These are phyloP conservation scores for Parnassius apollo DNA, from an alignment of 2,888 invertebrate species.

Conservation along the genomic window DNA sequence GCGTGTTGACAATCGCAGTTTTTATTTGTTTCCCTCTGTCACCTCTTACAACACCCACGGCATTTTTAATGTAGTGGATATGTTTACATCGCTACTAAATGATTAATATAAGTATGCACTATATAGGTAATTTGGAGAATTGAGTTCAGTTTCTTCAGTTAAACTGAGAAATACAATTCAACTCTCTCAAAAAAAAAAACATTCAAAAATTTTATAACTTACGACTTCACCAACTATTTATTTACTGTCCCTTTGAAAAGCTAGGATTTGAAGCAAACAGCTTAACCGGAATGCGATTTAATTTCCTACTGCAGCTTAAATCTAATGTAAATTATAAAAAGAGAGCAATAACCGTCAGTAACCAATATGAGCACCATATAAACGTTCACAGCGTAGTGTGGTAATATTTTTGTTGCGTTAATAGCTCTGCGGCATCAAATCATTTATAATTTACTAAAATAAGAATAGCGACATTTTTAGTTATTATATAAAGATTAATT, in stretches of 20 bases:
- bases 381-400: not conserved
- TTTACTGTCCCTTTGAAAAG: constrained; percentile 6
- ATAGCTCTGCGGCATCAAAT: not conserved
- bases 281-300: constrained; percentile 12
- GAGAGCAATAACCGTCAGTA: no score
- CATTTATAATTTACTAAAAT: not conserved
- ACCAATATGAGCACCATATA: not conserved
- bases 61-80: not conserved
- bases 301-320: constrained; percentile 1
- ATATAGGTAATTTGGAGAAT: not conserved
- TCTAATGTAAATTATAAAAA: not conserved
- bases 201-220: constrained; percentile 10
- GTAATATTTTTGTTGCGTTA: not conserved
- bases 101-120: not conserved
- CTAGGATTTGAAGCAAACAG: constrained; percentile 7
- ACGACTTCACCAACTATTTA: constrained; percentile 8
- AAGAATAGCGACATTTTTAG: not conserved
- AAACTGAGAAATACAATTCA: not conserved
- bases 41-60: no score
- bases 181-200: not conserved
- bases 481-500: no score
- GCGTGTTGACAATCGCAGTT: no score
- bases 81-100: not conserved
- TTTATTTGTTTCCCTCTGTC: no score
- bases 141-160: not conserved